These are phyloP conservation scores for Lasioglossum figueresi DNA, from an alignment of 2,888 invertebrate genomes.

Conservation along the genomic window DNA sequence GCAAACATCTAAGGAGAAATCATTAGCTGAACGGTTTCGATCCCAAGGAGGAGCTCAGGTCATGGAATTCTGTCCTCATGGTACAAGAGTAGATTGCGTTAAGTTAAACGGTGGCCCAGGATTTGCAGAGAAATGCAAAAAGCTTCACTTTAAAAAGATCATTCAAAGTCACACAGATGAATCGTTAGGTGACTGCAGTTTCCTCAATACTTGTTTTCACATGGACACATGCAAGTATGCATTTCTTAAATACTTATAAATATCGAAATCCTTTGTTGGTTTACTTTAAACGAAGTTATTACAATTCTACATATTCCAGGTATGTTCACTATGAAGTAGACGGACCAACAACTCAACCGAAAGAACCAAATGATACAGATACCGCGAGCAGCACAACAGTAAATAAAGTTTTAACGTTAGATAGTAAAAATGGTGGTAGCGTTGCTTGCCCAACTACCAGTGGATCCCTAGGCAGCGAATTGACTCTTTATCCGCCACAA, in stretches of 20 bases:
- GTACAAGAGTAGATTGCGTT: slow-evolving; percentile 95
- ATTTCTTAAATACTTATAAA: neutral
- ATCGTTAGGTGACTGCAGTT: slow-evolving; percentile 97
- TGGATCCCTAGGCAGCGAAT: slow-evolving; percentile 82
- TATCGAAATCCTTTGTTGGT: neutral
- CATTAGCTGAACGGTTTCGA: slow-evolving; percentile 97
- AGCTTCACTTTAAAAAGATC: slow-evolving; percentile 98
- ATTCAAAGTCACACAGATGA: slow-evolving; percentile 98
- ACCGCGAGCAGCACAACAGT: slow-evolving; percentile 45
- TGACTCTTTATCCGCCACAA: slow-evolving; percentile 93
- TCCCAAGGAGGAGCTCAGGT: slow-evolving; percentile 97
- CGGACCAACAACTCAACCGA: slow-evolving; percentile 86
- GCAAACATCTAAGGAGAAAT: slow-evolving; percentile 98
- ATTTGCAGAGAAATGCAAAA: slow-evolving; percentile 89
- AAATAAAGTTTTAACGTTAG: slow-evolving; percentile 60
- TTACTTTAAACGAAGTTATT: neutral
- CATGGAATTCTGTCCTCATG: slow-evolving; percentile 98
- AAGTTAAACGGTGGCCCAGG: slow-evolving; percentile 81
- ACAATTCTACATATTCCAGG: slow-evolving; percentile 82
- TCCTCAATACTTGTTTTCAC: slow-evolving; percentile 99
- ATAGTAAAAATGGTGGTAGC: slow-evolving; percentile 65
- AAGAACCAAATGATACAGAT: slow-evolving; percentile 78
- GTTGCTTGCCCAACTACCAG: slow-evolving; percentile 71
- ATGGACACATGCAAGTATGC: slow-evolving; percentile 98
- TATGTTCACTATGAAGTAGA: slow-evolving; percentile 99